These are phyloP conservation scores for Acrocera orbiculus DNA, from an alignment of 2,888 invertebrate genomes.

Conservation along the genomic window DNA sequence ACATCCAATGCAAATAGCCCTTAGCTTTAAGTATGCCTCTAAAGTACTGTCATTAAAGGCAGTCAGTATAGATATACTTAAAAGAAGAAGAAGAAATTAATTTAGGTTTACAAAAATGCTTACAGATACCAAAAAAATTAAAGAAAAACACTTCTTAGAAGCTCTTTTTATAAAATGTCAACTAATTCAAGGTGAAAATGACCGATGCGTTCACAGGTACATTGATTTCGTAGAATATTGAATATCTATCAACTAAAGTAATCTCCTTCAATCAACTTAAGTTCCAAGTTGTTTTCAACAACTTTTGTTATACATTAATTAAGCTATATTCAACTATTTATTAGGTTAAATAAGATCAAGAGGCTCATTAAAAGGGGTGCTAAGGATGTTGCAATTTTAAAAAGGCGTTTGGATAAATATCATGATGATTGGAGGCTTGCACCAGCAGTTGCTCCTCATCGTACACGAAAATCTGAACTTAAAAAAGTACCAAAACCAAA, in stretches of 20 bases:
- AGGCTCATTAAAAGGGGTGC: conserved; percentile 21
- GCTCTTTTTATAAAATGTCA: conserved; percentile 23
- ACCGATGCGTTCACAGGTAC: conserved; percentile 25
- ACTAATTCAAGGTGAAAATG: conserved; percentile 26
- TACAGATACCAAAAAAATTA: too few species aligned
- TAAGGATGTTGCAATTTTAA: conserved; percentile 25
- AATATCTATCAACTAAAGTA: neutral
- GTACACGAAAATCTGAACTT: conserved; percentile 27
- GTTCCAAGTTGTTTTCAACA: too few species aligned
- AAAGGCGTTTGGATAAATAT: conserved; percentile 24
- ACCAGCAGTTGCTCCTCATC: conserved; percentile 24
- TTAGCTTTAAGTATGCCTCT: too few species aligned
- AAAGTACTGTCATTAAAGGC: too few species aligned
- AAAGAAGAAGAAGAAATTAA: too few species aligned
- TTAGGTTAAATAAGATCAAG: conserved; percentile 25
- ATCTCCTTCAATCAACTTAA: neutral
- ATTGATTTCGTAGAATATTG: neutral
- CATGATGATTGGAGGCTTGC: conserved; percentile 27
- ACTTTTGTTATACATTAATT: neutral
- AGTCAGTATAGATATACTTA: too few species aligned
- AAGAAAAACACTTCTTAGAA: too few species aligned
- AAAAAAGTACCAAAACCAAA: conserved; percentile 29
- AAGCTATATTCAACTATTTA: neutral
- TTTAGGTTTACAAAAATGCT: too few species aligned
- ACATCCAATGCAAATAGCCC: too few species aligned